These are phyloP conservation scores for Rotaria socialis DNA, from an alignment of 2,888 invertebrate species.

Conservation along the genomic window DNA sequence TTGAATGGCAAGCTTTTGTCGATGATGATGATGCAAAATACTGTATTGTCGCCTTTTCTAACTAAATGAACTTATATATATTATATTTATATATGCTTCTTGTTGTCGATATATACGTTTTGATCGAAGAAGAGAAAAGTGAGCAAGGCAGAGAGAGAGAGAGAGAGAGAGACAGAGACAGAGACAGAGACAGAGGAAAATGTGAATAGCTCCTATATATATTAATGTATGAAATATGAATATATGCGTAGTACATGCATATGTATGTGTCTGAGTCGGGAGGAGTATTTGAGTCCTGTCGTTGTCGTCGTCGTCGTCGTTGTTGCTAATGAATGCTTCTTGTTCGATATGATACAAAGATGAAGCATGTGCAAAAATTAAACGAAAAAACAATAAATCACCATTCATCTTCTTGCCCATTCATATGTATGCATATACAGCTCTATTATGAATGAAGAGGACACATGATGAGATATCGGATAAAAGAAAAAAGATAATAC, in stretches of 20 bases:
- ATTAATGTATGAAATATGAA: conserved; percentile 25
- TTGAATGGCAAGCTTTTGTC: not conserved
- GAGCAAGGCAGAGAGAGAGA: not conserved
- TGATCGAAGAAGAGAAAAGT: not conserved
- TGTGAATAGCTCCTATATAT: conserved; percentile 13
- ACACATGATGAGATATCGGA: too few relatives aligned
- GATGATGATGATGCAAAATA: conserved; percentile 28
- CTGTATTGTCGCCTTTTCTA: not conserved
- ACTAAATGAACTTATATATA: conserved; percentile 1
- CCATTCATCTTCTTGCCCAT: not conserved
- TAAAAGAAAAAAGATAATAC: too few relatives aligned
- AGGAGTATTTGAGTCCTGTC: too few relatives aligned
- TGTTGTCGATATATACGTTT: not conserved
- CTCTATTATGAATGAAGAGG: too few relatives aligned
- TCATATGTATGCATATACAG: too few relatives aligned
- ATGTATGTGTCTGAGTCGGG: not conserved
- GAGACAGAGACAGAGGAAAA: not conserved
- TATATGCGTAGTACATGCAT: not conserved
- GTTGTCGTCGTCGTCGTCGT: not conserved
- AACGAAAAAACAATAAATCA: too few relatives aligned
- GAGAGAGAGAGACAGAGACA: not conserved
- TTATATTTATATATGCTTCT: not conserved
- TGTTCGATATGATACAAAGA: too few relatives aligned
- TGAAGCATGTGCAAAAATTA: too few relatives aligned
- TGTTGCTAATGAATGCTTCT: conserved; percentile 15